These are phyloP conservation scores for Paedocypris micromegethes DNA, from an alignment of 2,797 vertebrate genomes.

Conservation along the genomic window DNA sequence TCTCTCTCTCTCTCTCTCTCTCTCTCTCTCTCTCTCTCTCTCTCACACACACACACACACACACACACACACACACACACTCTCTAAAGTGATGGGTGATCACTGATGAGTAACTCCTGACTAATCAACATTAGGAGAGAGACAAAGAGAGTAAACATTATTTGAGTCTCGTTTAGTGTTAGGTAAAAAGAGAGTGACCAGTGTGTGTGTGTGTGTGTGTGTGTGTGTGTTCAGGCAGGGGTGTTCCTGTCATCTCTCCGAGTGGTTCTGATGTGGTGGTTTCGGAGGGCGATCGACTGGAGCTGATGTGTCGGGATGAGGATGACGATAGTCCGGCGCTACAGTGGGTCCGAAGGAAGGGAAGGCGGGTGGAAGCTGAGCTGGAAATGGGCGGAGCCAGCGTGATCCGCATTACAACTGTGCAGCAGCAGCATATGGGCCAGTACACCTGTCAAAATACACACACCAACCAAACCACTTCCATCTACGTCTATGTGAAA, in stretches of 20 bases:
- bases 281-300: slow-evolving; percentile 68
- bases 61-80: too few species aligned
- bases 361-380: slow-evolving; percentile 62
- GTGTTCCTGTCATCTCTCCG: slow-evolving; percentile 68
- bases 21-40: too few species aligned
- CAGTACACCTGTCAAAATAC: slow-evolving; percentile 78
- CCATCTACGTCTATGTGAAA: slow-evolving; percentile 89
- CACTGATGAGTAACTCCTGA: too few species aligned
- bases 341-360: slow-evolving; percentile 74
- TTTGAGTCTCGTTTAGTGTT: too few species aligned
- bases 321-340: slow-evolving; percentile 46
- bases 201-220: slow-evolving; percentile 12
- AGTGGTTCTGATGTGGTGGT: slow-evolving; percentile 68
- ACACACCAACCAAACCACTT: slow-evolving; percentile 63
- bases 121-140: too few species aligned
- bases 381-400: slow-evolving; percentile 50
- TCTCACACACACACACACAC: too few species aligned
- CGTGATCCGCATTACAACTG: slow-evolving; percentile 53
- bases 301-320: slow-evolving; percentile 71
- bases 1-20: too few species aligned
- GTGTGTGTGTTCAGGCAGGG: slow-evolving; percentile 55
- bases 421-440: slow-evolving; percentile 71
- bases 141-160: too few species aligned
- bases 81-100: too few species aligned
- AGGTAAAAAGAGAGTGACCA: too few species aligned